phyloP scores from a whole-genome alignment of 2,113 vertebrate genomes.

The Sylvia atricapilla region DNA sequence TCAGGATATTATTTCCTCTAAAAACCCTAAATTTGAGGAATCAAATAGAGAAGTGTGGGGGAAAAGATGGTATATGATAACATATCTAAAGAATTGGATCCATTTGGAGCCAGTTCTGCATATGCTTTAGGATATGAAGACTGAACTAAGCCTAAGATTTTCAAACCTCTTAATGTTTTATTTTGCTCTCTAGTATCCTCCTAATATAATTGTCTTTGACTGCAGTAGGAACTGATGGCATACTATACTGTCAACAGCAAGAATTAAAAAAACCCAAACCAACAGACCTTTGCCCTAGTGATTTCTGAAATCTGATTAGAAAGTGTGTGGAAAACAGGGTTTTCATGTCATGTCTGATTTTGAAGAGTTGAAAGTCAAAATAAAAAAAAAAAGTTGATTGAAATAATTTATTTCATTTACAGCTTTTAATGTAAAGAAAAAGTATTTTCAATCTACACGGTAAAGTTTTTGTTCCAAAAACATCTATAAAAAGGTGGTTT shows the following conservation, averaged over 20 bases:
- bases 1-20: background rate
- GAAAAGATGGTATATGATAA: background rate
- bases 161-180: background rate
- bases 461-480: background rate
- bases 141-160: background rate
- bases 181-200: background rate
- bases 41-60: background rate
- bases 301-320: background rate
- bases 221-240: background rate
- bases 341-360: background rate
- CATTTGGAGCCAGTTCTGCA: background rate
- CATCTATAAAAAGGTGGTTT: background rate
- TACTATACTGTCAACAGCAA: background rate
- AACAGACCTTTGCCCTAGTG: background rate
- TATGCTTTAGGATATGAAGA: background rate
- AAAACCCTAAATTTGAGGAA: background rate
- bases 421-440: background rate
- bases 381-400: background rate
- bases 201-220: background rate
- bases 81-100: background rate
- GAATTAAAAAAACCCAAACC: background rate
- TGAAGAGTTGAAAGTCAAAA: background rate
- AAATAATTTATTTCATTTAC: background rate
- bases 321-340: background rate
- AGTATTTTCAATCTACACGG: background rate